Base-by-base conservation (phyloP, 2,888 invertebrate species). In the Sepioteuthis lessoniana region DNA sequence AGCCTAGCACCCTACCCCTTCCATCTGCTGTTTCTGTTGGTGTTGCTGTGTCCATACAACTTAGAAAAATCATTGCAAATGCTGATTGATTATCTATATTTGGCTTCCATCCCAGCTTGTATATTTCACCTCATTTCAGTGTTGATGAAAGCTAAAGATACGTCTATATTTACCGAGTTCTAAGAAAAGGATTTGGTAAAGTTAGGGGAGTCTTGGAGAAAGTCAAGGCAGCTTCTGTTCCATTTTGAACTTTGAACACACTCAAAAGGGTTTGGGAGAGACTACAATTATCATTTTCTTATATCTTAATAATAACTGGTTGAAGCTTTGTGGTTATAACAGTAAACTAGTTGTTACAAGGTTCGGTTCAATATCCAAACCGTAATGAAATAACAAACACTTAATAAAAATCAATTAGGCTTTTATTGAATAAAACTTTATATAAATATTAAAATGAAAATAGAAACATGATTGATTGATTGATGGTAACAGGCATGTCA, bases 11-110 rank as follows among this genome's bases (percentile, higher is more conserved):
- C 25, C 13, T 16, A 16, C 19, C 8, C 10, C 10, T 16, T n/a
- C 2, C 13, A 76, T 8, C 76, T 19, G n/a, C 16, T n/a, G 76
- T 35, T 25, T 31, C 60, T 25, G 47, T 13, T 1, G 42, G 4
- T 42, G 42, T 42, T 42, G 42, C 42, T 28, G 60, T 31, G n/a
- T 76, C 35, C 76, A 19, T 76, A n/a, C n/a, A n/a, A 4, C 76
- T 76, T n/a, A 76, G 16, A 35, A 76, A 76, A 76, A 76, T 76
- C 76, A 76, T 35, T 76, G 76, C 76, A 76, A 76, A 76, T n/a
- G 76, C 76, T 25, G n/a, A 35, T 76, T 76, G 76, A 76, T 76
- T 76, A 76, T 76, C 76, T 76, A 76, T 76, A 76, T n/a, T n/a
- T 76, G 76, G 76, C 76, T 31, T n/a, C n/a, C 19, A n/a, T 76